A percentile compares a stretch with the other conserved stretches of the same genome.
Conservation (phyloP, 2,888 invertebrate genomes). For the Noctuana brunneofusca region DNA sequence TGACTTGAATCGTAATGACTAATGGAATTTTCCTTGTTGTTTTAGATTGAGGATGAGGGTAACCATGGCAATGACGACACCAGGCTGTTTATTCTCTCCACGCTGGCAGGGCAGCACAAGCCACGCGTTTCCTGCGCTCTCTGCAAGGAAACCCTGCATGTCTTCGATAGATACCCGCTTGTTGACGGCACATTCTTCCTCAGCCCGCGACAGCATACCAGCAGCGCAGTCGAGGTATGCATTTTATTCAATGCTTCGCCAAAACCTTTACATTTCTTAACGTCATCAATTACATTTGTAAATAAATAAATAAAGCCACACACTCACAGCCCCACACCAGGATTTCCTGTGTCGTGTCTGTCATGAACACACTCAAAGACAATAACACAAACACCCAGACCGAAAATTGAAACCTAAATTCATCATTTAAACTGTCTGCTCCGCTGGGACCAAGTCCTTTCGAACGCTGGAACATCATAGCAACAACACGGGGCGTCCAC, state of each 20-base stretch:
- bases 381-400: no score
- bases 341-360: no score
- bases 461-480: no score
- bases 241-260: constrained; percentile 37
- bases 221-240: constrained; percentile 91
- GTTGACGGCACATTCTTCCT: constrained; percentile 99
- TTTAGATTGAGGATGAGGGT: constrained; percentile 98
- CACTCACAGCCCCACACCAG: no score
- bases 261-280: not conserved
- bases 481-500: no score
- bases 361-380: no score
- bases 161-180: constrained; percentile 98
- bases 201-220: constrained; percentile 95
- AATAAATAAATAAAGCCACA: no score
- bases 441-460: no score
- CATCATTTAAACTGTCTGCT: no score
- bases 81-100: constrained; percentile 96
- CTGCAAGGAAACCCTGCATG: constrained; percentile 94
- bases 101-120: constrained; percentile 95
- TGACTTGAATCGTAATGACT: no score
- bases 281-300: not conserved
- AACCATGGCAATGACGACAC: constrained; percentile 99
- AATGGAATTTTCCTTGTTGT: constrained; percentile 52
- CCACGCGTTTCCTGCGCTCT: constrained; percentile 92
- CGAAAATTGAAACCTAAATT: no score